Evolutionary conservation across 1,140 invertebrate genomes (phyloP).

Genomic region (Heliconius nattereri): DNA sequence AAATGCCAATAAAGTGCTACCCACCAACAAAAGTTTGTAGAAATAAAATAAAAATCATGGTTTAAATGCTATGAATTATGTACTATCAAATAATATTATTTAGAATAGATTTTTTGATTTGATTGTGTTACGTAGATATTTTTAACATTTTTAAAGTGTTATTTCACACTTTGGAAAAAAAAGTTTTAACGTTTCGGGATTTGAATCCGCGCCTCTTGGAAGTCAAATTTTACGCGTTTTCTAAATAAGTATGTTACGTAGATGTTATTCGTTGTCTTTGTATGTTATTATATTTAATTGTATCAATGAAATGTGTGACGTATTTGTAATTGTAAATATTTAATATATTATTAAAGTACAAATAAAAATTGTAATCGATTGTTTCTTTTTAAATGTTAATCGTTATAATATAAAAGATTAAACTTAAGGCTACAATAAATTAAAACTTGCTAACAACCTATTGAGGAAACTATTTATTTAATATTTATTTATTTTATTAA

Average conservation of each 20-base stretch:
- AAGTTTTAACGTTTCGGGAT: no score
- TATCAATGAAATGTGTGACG: constrained; percentile 24
- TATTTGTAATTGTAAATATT: constrained; percentile 50
- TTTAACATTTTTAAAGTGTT: no score
- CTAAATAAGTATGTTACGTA: background rate
- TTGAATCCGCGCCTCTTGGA: no score
- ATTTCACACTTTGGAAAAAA: no score
- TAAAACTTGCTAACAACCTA: no score
- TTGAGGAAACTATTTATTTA: no score
- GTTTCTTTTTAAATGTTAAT: background rate
- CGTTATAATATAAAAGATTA: no score
- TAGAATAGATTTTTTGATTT: background rate
- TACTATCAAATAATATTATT: background rate
- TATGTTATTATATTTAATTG: background rate
- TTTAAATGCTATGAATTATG: background rate
- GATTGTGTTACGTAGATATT: background rate
- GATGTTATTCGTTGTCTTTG: background rate
- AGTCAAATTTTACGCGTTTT: no score
- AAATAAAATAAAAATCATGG: background rate
- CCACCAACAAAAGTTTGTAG: constrained; percentile 29
- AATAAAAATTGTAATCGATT: constrained; percentile 21
- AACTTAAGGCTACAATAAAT: no score
- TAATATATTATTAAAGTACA: constrained; percentile 59
- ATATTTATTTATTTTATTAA: no score
- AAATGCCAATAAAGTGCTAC: constrained; percentile 7